These are phyloP conservation scores for Dolichomitus sp. DNA, from an alignment of 2,888 invertebrate species.

Conservation along the genomic window DNA sequence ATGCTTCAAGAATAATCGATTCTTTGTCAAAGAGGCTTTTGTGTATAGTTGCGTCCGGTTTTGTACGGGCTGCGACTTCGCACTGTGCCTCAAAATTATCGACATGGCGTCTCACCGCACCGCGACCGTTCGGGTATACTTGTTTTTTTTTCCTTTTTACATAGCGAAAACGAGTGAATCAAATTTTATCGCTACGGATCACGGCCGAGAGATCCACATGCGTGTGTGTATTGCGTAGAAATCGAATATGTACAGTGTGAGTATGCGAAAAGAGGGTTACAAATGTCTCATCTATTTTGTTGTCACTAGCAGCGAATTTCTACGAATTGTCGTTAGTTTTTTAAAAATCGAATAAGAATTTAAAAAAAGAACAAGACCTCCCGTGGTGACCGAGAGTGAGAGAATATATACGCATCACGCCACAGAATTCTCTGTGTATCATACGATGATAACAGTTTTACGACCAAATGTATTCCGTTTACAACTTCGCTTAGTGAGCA, in stretches of 20 bases:
- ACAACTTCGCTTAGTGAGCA: slow-evolving; percentile 74
- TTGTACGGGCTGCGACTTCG: slow-evolving; percentile 12
- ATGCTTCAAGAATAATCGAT: slow-evolving; percentile 28
- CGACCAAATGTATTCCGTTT: slow-evolving; percentile 79
- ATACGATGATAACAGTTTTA: slow-evolving; percentile 74
- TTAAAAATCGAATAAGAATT: slow-evolving; percentile 72
- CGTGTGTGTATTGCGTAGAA: slow-evolving; percentile 31
- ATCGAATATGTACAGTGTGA: slow-evolving; percentile 41
- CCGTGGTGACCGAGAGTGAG: slow-evolving; percentile 53
- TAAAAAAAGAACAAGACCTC: slow-evolving; percentile 34
- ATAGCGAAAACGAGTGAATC: slow-evolving; percentile 29
- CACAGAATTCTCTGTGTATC: slow-evolving; percentile 7
- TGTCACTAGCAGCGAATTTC: slow-evolving; percentile 73
- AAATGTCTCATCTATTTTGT: slow-evolving; percentile 62
- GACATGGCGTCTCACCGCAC: slow-evolving; percentile 23
- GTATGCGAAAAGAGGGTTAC: slow-evolving; percentile 9
- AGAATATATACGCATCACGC: slow-evolving; percentile 20
- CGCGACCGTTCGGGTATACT: slow-evolving; percentile 28
- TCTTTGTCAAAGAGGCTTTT: slow-evolving; percentile 28
- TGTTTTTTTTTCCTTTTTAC: slow-evolving; percentile 36
- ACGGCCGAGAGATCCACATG: not conserved
- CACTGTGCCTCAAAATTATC: slow-evolving; percentile 14
- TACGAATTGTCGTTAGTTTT: slow-evolving; percentile 74
- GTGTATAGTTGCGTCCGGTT: not conserved
- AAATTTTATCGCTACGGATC: slow-evolving; percentile 23